These are phyloP conservation scores for Zelleria hepariella DNA, from an alignment of 2,888 invertebrate genomes.

Conservation along the genomic window DNA sequence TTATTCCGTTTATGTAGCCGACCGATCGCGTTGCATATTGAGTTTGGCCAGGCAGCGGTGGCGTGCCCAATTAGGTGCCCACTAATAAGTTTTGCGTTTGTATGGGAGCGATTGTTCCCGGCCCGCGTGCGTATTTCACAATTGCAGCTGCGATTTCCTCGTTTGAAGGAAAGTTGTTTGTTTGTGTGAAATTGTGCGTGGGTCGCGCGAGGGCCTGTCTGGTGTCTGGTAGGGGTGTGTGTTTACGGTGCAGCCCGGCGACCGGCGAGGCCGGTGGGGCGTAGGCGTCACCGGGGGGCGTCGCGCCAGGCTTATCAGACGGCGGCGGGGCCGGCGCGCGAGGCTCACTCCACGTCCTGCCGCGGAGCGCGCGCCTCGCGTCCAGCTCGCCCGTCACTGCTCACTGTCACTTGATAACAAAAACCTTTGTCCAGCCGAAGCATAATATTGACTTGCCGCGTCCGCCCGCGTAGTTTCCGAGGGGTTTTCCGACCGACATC, in stretches of 20 bases:
- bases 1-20: conserved; percentile 62
- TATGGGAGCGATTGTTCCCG: conserved; percentile 56
- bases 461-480: conserved; percentile 55
- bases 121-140: conserved; percentile 37
- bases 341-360: conserved; percentile 64
- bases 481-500: conserved; percentile 66
- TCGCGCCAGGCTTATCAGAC: conserved; percentile 71
- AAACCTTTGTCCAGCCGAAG: conserved; percentile 69
- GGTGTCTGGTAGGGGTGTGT: conserved; percentile 30
- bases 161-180: conserved; percentile 65
- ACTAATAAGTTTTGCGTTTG: conserved; percentile 59
- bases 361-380: conserved; percentile 59
- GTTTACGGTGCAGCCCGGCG: conserved; percentile 55
- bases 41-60: conserved; percentile 46
- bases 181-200: conserved; percentile 63
- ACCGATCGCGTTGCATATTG: conserved; percentile 62
- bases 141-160: conserved; percentile 41
- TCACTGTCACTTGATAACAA: conserved; percentile 55
- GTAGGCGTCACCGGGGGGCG: conserved; percentile 71
- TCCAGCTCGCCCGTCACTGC: conserved; percentile 49
- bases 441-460: conserved; percentile 65
- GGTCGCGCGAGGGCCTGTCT: conserved; percentile 61
- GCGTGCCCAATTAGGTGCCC: conserved; percentile 63
- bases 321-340: conserved; percentile 62
- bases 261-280: conserved; percentile 57